These are phyloP conservation scores for Lagodon rhomboides DNA, from an alignment of 2,797 vertebrate species.

Conservation along the genomic window DNA sequence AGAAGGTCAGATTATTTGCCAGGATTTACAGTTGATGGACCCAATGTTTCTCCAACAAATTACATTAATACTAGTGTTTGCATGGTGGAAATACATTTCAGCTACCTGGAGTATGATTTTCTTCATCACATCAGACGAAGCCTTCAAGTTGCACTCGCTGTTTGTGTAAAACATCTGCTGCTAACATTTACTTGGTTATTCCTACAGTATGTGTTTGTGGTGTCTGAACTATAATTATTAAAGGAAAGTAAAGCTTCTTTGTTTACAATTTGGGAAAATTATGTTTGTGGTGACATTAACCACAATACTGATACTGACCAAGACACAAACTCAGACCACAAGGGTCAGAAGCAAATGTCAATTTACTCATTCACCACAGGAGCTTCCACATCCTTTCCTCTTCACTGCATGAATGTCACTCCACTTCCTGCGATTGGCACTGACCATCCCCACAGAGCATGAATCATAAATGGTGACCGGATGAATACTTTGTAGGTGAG, in stretches of 20 bases:
- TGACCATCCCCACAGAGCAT: background rate
- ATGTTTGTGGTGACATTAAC: background rate
- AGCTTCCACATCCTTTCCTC: background rate
- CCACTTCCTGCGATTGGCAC: constrained; percentile 1
- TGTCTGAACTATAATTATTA: background rate
- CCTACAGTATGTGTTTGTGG: background rate
- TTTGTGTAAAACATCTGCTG: background rate
- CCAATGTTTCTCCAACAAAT: background rate
- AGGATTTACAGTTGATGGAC: background rate
- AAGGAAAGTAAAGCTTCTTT: background rate
- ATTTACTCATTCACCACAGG: background rate
- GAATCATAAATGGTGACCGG: constrained; percentile 11
- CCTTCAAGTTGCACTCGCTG: background rate
- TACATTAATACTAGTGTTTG: background rate
- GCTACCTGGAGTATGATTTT: background rate
- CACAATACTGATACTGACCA: background rate
- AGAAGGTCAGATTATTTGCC: background rate
- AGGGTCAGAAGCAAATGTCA: constrained; percentile 2
- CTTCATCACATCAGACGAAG: background rate
- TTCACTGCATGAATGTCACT: constrained; percentile 10
- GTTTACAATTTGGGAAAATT: no score
- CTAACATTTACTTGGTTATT: background rate
- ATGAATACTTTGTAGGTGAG: constrained; percentile 9
- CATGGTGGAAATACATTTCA: background rate
- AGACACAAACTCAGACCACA: background rate